phyloP scores from a whole-genome alignment of 2,888 invertebrate species.

The Acanthosepion esculentum region DNA sequence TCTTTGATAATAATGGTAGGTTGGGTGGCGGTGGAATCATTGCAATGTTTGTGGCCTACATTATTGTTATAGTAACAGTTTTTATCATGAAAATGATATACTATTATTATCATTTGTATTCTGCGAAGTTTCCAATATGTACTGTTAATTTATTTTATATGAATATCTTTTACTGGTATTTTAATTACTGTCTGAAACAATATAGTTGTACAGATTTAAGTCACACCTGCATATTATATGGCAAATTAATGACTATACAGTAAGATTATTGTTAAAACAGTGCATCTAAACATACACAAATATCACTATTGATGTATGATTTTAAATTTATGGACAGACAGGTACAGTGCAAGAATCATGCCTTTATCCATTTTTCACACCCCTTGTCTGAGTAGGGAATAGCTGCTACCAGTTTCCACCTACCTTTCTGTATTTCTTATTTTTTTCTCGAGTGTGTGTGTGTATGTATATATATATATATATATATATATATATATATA shows the following conservation, averaged over 20 bases:
- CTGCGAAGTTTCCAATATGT: neutral
- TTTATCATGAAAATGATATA: neutral
- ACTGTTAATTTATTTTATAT: neutral
- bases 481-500: no score
- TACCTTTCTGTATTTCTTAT: neutral
- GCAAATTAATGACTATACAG: neutral
- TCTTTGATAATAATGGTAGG: neutral
- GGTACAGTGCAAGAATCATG: no score
- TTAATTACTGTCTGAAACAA: neutral
- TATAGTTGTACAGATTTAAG: neutral
- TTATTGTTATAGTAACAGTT: slow-evolving; percentile 13
- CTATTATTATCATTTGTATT: neutral
- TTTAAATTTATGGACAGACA: no score
- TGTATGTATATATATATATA: no score
- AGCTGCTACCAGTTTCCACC: neutral
- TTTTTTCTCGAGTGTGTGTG: neutral
- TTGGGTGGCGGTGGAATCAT: neutral
- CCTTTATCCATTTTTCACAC: no score
- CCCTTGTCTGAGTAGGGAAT: neutral
- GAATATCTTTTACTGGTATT: neutral
- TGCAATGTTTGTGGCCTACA: neutral
- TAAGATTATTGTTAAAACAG: neutral
- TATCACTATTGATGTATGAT: no score
- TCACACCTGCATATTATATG: neutral
- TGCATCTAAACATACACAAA: neutral